Percentiles rank a stretch among this genome's conserved stretches.
Conservation (phyloP, 2,113 vertebrate species). For the Vulpes ferrilata region DNA sequence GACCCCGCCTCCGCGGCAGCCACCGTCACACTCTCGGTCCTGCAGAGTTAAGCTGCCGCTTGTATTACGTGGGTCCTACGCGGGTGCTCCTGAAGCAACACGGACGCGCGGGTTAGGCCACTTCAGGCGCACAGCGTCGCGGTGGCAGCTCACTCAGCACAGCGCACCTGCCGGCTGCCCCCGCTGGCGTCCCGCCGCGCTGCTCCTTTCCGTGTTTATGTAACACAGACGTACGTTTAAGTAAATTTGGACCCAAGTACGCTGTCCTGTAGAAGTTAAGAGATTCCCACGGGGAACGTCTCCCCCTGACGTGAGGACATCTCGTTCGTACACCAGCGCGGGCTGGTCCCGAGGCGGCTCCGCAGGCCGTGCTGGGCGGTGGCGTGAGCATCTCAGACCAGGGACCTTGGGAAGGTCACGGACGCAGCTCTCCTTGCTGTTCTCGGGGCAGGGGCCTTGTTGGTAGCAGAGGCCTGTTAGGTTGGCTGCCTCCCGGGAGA, state of each 20-base stretch:
- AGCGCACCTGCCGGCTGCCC: not conserved
- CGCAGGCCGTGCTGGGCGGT: not conserved
- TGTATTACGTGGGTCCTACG: too few species aligned
- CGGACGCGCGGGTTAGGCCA: too few species aligned
- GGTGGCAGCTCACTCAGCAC: not conserved
- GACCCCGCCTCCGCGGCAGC: not conserved
- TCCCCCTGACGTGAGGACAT: not conserved
- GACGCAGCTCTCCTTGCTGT: slow-evolving; percentile 53
- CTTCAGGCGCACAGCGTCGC: too few species aligned
- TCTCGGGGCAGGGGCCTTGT: not conserved
- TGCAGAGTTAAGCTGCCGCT: not conserved
- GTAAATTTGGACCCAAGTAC: not conserved
- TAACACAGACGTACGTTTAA: not conserved
- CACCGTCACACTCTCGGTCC: not conserved
- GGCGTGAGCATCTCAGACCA: not conserved
- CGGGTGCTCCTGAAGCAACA: too few species aligned
- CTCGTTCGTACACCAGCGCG: not conserved
- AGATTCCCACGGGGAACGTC: not conserved
- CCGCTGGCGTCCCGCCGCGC: too few species aligned
- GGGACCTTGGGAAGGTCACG: not conserved
- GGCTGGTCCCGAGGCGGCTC: accelerated
- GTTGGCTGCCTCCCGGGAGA: not conserved
- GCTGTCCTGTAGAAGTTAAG: not conserved
- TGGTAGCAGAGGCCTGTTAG: not conserved
- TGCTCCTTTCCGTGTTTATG: too few species aligned